Base-by-base conservation (phyloP, 2,113 vertebrate species). In the Galemys pyrenaicus region DNA sequence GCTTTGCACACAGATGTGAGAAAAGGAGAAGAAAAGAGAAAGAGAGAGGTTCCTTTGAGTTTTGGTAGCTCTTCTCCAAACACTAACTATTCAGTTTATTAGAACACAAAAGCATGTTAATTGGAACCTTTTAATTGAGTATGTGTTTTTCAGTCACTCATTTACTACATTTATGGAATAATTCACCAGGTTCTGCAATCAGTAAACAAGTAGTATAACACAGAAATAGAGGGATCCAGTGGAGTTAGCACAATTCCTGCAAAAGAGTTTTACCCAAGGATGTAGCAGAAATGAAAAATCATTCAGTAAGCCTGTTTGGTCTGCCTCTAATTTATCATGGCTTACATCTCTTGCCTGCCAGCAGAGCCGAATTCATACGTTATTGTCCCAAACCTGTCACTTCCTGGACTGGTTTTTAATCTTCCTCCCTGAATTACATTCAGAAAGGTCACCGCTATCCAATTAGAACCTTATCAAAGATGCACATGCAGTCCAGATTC, bases 401-500 rank as follows among this genome's bases (percentile, higher is more conserved):
- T 98, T 98, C 97, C 97, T 96, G 97, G 97, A 97, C 98, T 98
- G 98, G 98, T 98, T 98, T 98, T 98, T 99, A 98, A 98, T 99
- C 98, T 98, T 98, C 98, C 95, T 97, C 95, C 94, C 96, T 98
- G 98, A 98, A 98, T 98, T 98, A 98, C 98, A 98, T 97, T 98
- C 97, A 97, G 98, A 99, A 99, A 99, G 98, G 98, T 99, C 98
- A 98, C 98, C 58, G 90, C 97, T 97, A 98, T 98, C 98, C 98
- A 99, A 99, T 99, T 98, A 99, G 98, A 98, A 98, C 98, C 98
- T 99, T 98, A 99, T 99, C 98, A 98, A 98, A 98, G 97, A 98
- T 98, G 98, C 98, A 98, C 98, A 98, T 81, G 95, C 98, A 98
- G 98, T 96, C 97, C 92, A 81, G 96, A 98, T 98, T 98, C 98